Base-by-base conservation (phyloP, 2,888 invertebrate genomes). In the Ceriagrion tenellum region DNA sequence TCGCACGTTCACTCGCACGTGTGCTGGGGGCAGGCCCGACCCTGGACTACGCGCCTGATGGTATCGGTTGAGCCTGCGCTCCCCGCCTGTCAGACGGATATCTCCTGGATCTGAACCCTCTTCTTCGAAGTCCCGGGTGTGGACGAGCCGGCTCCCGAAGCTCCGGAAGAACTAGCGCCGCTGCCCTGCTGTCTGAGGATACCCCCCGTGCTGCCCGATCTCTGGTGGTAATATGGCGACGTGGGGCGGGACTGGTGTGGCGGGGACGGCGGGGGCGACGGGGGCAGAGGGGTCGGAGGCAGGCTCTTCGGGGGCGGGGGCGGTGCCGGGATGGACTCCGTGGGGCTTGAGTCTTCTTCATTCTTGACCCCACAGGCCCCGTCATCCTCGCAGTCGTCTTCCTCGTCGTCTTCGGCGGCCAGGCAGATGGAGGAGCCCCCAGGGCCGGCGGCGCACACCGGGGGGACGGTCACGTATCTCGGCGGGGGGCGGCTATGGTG, bases 21-120 rank as follows among this genome's bases (percentile, higher is more conserved):
- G 69, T 69, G 63, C 47, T 95, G 90, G 89, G 95, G 55, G 40
- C 81, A 95, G 56, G 95, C 91, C 95, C 95, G 91, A 56, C 91
- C 55, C 26, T 56, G 90, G 35, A 35, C 20, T 56, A 47, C 81
- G 63, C 63, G 95, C 40, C 59, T 59, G 95, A 47, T 30, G 89
- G 90, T 90, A 97, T 97, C 95, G 97, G 97, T 0, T 97, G 97
- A 95, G 93, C 96, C 0, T 12, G 95, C 97, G 59, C 30, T 40
- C 20, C 20, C 59, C 81, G 81, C 63, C 40, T 88, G 97, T 98
- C 98, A 99, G 97, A 99, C 99, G 95, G 99, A 99, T 97, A 99
- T 99, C 97, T 99, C 99, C 97, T 99, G 99, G 97, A 99, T 99
- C 97, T 99, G 99, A 96, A 99, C 99, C 97, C 99, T 98, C 97